These are phyloP conservation scores for Panagrolaimus sp. DNA, from an alignment of 1,140 invertebrate species.

Conservation along the genomic window DNA sequence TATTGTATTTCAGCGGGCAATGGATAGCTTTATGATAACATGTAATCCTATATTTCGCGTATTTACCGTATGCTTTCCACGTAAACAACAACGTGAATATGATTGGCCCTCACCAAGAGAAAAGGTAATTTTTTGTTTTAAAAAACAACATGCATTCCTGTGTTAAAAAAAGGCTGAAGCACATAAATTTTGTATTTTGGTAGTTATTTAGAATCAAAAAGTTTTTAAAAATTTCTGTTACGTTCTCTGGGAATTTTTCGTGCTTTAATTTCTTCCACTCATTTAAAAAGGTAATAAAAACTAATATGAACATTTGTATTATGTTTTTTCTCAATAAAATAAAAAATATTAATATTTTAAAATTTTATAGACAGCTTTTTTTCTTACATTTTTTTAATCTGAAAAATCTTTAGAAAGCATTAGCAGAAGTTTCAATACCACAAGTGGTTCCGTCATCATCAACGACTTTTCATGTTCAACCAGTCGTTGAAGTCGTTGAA, in stretches of 20 bases:
- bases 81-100: conserved; percentile 15
- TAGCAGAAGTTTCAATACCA: conserved; percentile 6
- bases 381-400: conserved; percentile 11
- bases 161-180: too few relatives aligned
- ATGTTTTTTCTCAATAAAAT: background rate
- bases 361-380: background rate
- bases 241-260: too few relatives aligned
- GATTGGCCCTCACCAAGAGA: background rate
- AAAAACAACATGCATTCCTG: too few relatives aligned
- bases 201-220: too few relatives aligned
- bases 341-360: background rate
- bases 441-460: conserved; percentile 3
- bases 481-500: background rate
- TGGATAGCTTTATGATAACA: conserved; percentile 21
- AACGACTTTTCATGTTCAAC: conserved; percentile 1
- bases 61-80: conserved; percentile 28
- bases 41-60: conserved; percentile 25
- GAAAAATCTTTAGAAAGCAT: conserved; percentile 1
- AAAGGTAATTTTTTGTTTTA: too few relatives aligned
- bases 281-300: too few relatives aligned
- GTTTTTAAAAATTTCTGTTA: too few relatives aligned
- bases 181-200: too few relatives aligned
- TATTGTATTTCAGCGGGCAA: background rate
- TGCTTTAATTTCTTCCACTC: too few relatives aligned
- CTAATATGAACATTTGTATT: too few relatives aligned